Evolutionary conservation across 2,888 invertebrate genomes (phyloP), one percentile per base, ranked within the genome.

Genomic region (Xestia xanthographa): DNA sequence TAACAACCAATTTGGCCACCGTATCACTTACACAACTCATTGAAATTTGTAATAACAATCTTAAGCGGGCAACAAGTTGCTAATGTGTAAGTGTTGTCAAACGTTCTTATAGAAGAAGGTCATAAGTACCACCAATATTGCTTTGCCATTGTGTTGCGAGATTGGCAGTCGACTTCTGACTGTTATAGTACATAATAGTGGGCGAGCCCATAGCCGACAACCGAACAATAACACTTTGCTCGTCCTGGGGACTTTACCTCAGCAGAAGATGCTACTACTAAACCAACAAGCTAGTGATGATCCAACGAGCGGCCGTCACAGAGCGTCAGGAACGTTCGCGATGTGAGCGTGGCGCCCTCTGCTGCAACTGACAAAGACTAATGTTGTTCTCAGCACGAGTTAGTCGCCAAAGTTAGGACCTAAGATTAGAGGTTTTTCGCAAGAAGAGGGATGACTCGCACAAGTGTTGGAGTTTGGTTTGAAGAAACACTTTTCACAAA

Each of bases 291-390:
- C 53, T 60, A 43, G 50, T 41, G 60, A 53, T 66, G 72, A 53
- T 66, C 26, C 43, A 67, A 65, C 67, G 43, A 76, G 80, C 45
- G 69, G 38, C 26, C 65, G 74, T 77, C 53, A 72, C 80, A 63
- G 63, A 75, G 43, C 53, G 60, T 65, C 67, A 65, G 20, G 48
- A 74, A 72, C 74, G 62, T 60, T 58, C 45, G 20, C 50, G 6
- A 69, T 34, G 58, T 20, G 60, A 60, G 58, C 2, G 29, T 41
- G 43, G n/a, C 63, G 48, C 50, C 65, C 68, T 69, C 56, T 56
- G 78, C 76, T 79, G 86, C 68, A 12, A 22, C 34, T 26, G 79
- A 85, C 83, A 66, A 43, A 72, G 75, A 84, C 65, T 79, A 75
- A 85, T 84, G 72, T 58, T 67, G 71, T 56, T 73, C 58, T 74